Percentiles rank a stretch among this genome's conserved stretches.
Evolutionary conservation across 2,113 vertebrate genomes (phyloP).

Genomic region (Tragelaphus scriptus): DNA sequence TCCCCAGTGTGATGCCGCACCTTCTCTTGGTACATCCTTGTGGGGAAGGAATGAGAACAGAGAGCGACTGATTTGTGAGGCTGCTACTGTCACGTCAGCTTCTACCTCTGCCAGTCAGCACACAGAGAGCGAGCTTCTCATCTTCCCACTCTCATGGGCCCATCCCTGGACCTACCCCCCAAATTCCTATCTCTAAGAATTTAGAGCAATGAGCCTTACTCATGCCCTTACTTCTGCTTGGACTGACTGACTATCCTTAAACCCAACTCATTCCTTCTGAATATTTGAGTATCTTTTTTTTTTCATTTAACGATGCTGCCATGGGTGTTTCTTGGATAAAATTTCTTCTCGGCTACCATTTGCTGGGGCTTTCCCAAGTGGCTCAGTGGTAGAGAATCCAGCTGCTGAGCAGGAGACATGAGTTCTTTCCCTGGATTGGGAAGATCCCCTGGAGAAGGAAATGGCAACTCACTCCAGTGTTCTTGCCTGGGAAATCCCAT

Average conservation of each 20-base stretch:
- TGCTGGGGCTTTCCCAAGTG: not conserved
- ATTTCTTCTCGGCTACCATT: not conserved
- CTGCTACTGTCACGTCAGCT: not conserved
- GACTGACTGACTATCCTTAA: not conserved
- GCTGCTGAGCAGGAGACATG: not conserved
- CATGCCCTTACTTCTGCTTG: not conserved
- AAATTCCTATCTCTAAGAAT: not conserved
- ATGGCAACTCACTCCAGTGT: not conserved
- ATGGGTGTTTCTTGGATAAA: constrained; percentile 1
- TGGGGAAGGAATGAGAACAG: not conserved
- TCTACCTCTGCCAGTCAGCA: not conserved
- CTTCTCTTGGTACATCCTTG: constrained; percentile 70
- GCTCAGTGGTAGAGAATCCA: not conserved
- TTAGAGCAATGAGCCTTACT: not conserved
- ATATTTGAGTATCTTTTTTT: not conserved
- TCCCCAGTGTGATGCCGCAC: constrained; percentile 62
- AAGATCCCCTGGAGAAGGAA: not conserved
- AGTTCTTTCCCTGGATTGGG: not conserved
- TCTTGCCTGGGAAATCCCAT: not conserved
- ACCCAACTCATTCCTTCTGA: not conserved
- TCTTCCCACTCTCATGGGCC: not conserved
- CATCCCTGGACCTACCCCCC: not conserved
- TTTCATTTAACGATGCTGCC: constrained; percentile 12
- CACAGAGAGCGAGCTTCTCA: not conserved
- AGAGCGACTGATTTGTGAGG: not conserved